A percentile compares a stretch with the other conserved stretches of the same genome.
phyloP scores from a whole-genome alignment of 2,797 vertebrate genomes.

The Argentina silus region DNA sequence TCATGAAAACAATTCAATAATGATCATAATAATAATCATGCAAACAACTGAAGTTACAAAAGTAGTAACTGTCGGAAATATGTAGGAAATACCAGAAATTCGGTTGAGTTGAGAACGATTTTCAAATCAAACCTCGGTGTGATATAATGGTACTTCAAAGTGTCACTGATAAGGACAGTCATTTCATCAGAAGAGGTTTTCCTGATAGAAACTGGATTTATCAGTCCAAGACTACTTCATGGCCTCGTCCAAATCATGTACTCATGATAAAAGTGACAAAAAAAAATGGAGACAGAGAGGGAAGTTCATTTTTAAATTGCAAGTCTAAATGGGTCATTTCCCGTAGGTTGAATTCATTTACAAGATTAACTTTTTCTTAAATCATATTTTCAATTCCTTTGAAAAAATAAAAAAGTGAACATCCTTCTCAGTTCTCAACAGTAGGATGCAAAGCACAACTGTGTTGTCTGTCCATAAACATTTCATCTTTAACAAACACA shows the following conservation, averaged over 20 bases:
- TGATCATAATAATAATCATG: constrained; percentile 53
- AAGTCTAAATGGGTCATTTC: constrained; percentile 80
- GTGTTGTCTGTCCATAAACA: constrained; percentile 3
- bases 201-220: constrained; percentile 65
- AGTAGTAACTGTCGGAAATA: background rate
- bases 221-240: constrained; percentile 65
- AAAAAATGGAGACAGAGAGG: constrained; percentile 61
- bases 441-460: constrained; percentile 1
- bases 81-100: constrained; percentile 50
- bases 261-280: constrained; percentile 73
- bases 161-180: constrained; percentile 69
- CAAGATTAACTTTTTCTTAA: constrained; percentile 58
- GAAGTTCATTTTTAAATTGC: constrained; percentile 74
- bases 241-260: constrained; percentile 68
- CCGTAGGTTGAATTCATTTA: constrained; percentile 76
- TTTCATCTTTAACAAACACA: background rate
- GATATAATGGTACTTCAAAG: constrained; percentile 73
- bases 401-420: constrained; percentile 58
- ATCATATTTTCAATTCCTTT: constrained; percentile 60
- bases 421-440: constrained; percentile 13
- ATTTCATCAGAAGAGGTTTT: constrained; percentile 60
- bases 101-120: constrained; percentile 43
- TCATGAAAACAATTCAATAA: constrained; percentile 58
- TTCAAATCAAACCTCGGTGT: constrained; percentile 56
- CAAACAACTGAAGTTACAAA: constrained; percentile 55